Evolutionary conservation across 2,888 invertebrate species (phyloP), one percentile per base, ranked within the genome.

Genomic region (Drosophila falleni): DNA sequence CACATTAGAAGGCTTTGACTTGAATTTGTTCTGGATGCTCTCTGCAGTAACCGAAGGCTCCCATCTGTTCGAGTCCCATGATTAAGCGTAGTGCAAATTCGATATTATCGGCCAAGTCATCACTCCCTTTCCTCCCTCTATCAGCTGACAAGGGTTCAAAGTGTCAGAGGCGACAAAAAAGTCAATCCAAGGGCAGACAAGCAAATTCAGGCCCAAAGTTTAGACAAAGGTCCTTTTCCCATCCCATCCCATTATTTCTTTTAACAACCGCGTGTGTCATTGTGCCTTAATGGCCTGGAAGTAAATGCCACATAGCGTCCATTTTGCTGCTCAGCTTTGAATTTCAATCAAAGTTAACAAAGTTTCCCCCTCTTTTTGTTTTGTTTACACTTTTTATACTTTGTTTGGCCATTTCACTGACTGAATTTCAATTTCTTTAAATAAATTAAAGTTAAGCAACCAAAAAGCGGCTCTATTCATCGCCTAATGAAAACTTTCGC

Each of bases 221-320:
- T 79, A 74, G 62, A 77, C 80, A 76, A 80, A 76, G 69, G 69
- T 66, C 60, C 35, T n/a, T 37, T 13, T 8, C 13, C 1, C 29
- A 33, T 13, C 16, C 11, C 19, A 15, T 23, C 2, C 50, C 33
- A n/a, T n/a, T n/a, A n/a, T n/a, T 29, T 1, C 31, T 23, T 58
- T 42, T 15, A 44, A 58, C 29, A 59, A 37, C 29, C 55, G 66
- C 73, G 66, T 67, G 63, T 70, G 81, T 73, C 77, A 64, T 75
- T 78, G 67, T 67, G 65, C 60, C 63, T 69, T 71, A 75, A 78
- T 78, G 78, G 72, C 53, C 66, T 76, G 76, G 76, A 80, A 80
- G 80, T 69, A 69, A 78, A 66, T 63, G 71, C 60, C 66, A 66
- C 23, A 53, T 16, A 47, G 50, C 59, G 39, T 60, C 49, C 71